phyloP scores from a whole-genome alignment of 2,888 invertebrate species.

The Plebejus argus region DNA sequence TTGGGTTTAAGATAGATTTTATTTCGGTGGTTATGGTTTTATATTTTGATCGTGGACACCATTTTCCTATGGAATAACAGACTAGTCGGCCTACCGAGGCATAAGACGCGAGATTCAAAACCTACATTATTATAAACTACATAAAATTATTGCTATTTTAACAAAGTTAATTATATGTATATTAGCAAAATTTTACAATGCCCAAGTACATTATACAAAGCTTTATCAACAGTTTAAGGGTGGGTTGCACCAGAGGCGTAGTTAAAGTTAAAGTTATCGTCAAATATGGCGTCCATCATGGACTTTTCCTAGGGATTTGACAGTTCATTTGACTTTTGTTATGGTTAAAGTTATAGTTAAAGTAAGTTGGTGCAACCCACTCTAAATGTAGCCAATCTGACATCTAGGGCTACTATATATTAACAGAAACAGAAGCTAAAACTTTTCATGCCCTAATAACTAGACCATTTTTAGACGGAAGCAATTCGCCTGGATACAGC shows the following conservation, averaged over 20 bases:
- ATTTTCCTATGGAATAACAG: no score
- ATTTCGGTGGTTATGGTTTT: no score
- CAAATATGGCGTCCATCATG: no score
- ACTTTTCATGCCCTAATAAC: background rate
- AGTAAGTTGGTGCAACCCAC: no score
- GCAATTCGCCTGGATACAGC: constrained; percentile 9
- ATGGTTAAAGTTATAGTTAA: no score
- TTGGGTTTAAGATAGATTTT: background rate
- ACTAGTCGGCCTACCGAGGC: background rate
- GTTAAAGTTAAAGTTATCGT: no score
- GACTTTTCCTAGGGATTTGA: no score
- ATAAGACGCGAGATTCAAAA: background rate
- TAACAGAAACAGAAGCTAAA: background rate
- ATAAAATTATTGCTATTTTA: background rate
- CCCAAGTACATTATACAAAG: background rate
- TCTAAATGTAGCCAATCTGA: background rate
- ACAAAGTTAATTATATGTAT: background rate
- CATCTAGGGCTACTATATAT: background rate
- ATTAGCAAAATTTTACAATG: background rate
- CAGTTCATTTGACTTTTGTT: no score
- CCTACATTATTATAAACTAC: background rate
- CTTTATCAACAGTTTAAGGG: background rate
- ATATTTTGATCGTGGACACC: no score
- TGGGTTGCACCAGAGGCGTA: no score
- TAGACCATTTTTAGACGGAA: background rate